Evolutionary conservation across 1,140 invertebrate genomes (phyloP).

Genomic region (Pentalonia nigronervosa): DNA sequence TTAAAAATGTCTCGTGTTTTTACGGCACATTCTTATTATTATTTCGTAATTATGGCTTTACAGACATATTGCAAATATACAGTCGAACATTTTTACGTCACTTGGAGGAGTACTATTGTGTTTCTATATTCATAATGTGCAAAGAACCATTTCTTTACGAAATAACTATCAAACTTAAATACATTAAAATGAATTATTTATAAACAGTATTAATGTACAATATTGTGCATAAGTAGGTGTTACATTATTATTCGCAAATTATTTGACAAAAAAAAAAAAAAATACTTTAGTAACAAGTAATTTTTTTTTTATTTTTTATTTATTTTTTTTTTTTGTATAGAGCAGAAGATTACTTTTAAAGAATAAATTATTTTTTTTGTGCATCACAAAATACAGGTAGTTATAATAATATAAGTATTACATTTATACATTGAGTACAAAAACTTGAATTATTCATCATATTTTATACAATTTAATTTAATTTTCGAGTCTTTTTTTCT

Average conservation of each 20-base stretch:
- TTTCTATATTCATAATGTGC: not conserved
- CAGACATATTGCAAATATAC: not conserved
- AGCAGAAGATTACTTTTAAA: not conserved
- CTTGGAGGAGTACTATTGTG: not conserved
- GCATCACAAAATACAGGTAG: not conserved
- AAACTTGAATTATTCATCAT: conserved; percentile 14
- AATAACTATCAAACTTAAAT: not conserved
- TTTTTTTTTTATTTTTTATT: not conserved
- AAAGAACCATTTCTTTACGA: not conserved
- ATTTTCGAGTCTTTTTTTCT: not conserved
- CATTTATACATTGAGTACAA: not conserved
- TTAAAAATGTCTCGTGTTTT: not conserved
- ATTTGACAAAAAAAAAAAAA: not conserved
- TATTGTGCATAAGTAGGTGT: not conserved
- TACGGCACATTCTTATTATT: not conserved
- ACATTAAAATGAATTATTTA: not conserved
- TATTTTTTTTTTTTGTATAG: no score
- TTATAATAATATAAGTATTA: not conserved
- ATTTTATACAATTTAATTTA: not conserved
- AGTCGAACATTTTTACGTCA: not conserved
- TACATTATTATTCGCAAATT: not conserved
- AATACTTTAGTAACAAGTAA: not conserved
- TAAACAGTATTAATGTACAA: not conserved
- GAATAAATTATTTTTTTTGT: not conserved
- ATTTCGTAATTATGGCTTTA: not conserved